Conservation (phyloP, 2,888 invertebrate genomes). For the Homarus gammarus region DNA sequence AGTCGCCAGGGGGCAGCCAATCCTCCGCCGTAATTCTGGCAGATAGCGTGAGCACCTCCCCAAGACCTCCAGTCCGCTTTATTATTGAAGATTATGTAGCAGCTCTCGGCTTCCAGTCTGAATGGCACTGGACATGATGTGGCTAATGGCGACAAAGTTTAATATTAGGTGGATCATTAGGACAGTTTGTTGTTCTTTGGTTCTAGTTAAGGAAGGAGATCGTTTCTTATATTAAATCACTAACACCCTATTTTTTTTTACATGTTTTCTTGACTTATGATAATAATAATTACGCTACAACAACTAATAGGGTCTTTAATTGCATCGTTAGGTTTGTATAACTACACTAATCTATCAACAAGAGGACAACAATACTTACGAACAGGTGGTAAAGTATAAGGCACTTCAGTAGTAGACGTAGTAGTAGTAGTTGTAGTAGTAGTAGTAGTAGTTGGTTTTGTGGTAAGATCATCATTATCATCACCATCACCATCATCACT, state of each 20-base stretch:
- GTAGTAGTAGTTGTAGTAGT: conserved; percentile 34
- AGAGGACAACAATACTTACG: conserved; percentile 35
- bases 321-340: too few relatives aligned
- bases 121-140: conserved; percentile 58
- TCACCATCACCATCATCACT: too few relatives aligned
- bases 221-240: too few relatives aligned
- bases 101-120: conserved; percentile 60
- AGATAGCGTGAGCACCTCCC: conserved; percentile 70
- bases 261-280: too few relatives aligned
- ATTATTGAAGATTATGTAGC: conserved; percentile 63
- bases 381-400: conserved; percentile 27
- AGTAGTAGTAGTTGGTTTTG: neutral
- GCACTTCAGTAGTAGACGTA: conserved; percentile 17
- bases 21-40: conserved; percentile 62
- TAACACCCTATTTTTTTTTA: too few relatives aligned
- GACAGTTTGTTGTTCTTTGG: too few relatives aligned
- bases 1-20: conserved; percentile 69
- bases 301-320: too few relatives aligned
- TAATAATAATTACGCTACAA: too few relatives aligned
- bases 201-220: too few relatives aligned
- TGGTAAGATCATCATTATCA: neutral
- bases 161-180: too few relatives aligned
- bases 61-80: conserved; percentile 64
- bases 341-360: too few relatives aligned
- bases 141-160: too few relatives aligned